phyloP scores from a whole-genome alignment of 2,797 vertebrate species.

The Sciaenops ocellatus region DNA sequence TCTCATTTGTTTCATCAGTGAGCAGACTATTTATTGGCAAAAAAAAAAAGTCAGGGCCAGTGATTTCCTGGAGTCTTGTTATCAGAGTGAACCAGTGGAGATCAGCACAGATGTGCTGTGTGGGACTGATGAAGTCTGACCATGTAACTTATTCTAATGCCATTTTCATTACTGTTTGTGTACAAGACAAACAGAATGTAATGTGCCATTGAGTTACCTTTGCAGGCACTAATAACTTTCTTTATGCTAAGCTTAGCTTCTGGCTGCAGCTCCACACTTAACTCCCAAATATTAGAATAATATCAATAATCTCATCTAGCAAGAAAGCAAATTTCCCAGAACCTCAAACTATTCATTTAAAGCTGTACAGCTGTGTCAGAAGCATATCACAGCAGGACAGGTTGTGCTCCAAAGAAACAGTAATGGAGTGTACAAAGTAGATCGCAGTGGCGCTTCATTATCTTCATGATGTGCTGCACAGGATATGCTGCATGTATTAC shows the following conservation, averaged over 20 bases:
- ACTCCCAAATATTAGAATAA: background rate
- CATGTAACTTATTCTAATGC: background rate
- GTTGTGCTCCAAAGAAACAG: conserved; percentile 18
- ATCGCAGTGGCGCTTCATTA: conserved; percentile 17
- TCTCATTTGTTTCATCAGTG: background rate
- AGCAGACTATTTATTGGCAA: background rate
- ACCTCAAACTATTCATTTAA: background rate
- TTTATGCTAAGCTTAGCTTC: background rate
- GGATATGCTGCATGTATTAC: background rate
- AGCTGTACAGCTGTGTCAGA: background rate
- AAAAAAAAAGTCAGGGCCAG: background rate
- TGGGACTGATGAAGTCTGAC: background rate
- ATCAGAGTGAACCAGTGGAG: background rate
- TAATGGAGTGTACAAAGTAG: conserved; percentile 25
- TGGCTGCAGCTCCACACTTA: background rate
- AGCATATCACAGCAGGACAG: conserved; percentile 1
- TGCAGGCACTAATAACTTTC: background rate
- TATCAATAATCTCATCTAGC: background rate
- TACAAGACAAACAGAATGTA: background rate
- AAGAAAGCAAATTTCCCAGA: background rate
- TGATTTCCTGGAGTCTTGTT: background rate
- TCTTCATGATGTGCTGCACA: conserved; percentile 8
- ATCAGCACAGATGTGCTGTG: background rate
- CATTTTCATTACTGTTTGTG: background rate
- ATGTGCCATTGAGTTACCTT: background rate